phyloP scores from a whole-genome alignment of 2,888 invertebrate species.

The Glomeris marginata region DNA sequence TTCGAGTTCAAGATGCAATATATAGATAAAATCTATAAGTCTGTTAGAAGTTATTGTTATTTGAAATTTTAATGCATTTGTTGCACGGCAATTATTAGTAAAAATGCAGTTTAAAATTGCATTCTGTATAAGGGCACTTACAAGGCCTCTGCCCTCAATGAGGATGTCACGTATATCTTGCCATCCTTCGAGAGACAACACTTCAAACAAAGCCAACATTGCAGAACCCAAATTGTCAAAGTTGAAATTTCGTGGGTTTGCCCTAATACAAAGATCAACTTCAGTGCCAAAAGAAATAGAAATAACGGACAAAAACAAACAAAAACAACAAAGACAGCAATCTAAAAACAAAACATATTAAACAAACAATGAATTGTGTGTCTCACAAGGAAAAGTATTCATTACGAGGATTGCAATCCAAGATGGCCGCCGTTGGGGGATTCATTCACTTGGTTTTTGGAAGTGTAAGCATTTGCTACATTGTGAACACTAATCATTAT shows the following conservation, averaged over 20 bases:
- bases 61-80: too few species aligned
- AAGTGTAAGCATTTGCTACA: too few species aligned
- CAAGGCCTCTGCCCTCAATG: slow-evolving; percentile 33
- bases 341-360: slow-evolving; percentile 1
- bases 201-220: slow-evolving; percentile 34
- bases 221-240: slow-evolving; percentile 34
- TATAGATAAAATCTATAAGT: too few species aligned
- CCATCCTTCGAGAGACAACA: slow-evolving; percentile 35
- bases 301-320: slow-evolving; percentile 3
- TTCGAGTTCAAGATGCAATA: too few species aligned
- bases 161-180: slow-evolving; percentile 37
- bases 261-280: slow-evolving; percentile 23
- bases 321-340: slow-evolving; percentile 9
- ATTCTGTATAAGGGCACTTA: slow-evolving; percentile 24
- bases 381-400: too few species aligned
- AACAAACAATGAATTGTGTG: not conserved
- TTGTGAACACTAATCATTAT: too few species aligned
- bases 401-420: too few species aligned
- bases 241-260: slow-evolving; percentile 35
- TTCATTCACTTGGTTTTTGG: too few species aligned
- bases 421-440: too few species aligned
- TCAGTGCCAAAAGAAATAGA: slow-evolving; percentile 1
- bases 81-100: too few species aligned
- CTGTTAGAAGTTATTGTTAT: too few species aligned
- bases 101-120: slow-evolving; percentile 1